These are phyloP conservation scores for Hemitrygon akajei DNA, from an alignment of 2,797 vertebrate species.

Conservation along the genomic window DNA sequence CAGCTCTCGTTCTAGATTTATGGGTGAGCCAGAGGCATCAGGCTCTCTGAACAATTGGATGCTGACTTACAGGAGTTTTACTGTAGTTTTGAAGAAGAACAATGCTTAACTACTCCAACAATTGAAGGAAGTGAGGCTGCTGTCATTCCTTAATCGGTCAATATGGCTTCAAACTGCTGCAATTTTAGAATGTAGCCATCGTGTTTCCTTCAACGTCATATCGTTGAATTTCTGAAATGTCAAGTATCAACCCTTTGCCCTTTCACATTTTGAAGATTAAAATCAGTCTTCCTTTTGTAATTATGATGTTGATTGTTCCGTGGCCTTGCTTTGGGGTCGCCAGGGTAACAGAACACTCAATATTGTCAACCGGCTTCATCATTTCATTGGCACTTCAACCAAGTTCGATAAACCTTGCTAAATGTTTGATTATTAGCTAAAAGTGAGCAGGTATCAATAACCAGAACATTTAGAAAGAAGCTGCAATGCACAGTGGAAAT, in stretches of 20 bases:
- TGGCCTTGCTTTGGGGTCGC: background rate
- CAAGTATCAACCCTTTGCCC: background rate
- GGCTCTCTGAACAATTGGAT: too few species aligned
- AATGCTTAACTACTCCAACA: background rate
- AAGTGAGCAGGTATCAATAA: background rate
- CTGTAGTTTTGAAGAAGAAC: background rate
- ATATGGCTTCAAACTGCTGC: background rate
- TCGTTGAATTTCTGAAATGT: background rate
- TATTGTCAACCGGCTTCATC: background rate
- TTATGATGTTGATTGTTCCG: background rate
- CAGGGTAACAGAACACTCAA: background rate
- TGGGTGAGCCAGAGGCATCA: too few species aligned
- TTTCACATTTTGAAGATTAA: background rate
- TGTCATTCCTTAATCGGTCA: background rate
- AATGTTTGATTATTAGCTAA: background rate
- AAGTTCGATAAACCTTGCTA: background rate
- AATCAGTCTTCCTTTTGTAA: background rate
- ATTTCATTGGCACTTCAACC: background rate
- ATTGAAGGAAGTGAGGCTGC: background rate
- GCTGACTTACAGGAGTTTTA: too few species aligned
- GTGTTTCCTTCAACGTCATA: background rate
- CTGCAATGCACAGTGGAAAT: background rate
- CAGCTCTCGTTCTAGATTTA: too few species aligned
- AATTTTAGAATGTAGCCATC: background rate
- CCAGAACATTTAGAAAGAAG: background rate